A percentile compares a stretch with the other conserved stretches of the same genome.
phyloP scores from a whole-genome alignment of 2,888 invertebrate genomes.

The Drosophila nr. perissopoda region DNA sequence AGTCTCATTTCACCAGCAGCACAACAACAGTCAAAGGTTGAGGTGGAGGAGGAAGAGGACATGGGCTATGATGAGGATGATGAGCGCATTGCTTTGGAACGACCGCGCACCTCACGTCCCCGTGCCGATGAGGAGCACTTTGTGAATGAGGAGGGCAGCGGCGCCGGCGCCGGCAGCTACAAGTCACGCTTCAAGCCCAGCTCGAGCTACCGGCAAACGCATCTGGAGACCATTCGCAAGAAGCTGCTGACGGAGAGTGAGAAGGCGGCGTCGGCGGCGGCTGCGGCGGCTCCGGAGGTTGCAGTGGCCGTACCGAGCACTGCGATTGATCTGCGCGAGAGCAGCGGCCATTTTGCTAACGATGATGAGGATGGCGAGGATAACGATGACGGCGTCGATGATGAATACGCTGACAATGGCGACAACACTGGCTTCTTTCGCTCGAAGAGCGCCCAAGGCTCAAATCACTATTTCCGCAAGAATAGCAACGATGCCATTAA shows the following conservation, averaged over 20 bases:
- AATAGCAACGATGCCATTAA: constrained; percentile 85
- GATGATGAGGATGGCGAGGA: constrained; percentile 83
- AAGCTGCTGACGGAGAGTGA: constrained; percentile 70
- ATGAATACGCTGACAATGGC: constrained; percentile 81
- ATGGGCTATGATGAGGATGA: constrained; percentile 84
- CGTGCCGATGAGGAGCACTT: constrained; percentile 78
- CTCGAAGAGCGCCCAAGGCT: constrained; percentile 63
- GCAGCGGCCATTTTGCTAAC: constrained; percentile 83
- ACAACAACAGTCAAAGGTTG: constrained; percentile 16
- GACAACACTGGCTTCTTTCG: constrained; percentile 80
- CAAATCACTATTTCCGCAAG: constrained; percentile 84
- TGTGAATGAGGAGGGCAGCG: constrained; percentile 83
- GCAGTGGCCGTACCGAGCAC: constrained; percentile 75
- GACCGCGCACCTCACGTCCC: constrained; percentile 69
- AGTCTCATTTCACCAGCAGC: constrained; percentile 60
- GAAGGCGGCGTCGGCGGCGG: constrained; percentile 39
- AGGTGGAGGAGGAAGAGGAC: constrained; percentile 77
- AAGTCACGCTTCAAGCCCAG: constrained; percentile 61
- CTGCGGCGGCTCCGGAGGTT: constrained; percentile 40
- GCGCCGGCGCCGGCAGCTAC: constrained; percentile 54
- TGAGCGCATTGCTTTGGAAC: constrained; percentile 79
- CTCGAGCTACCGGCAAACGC: constrained; percentile 74
- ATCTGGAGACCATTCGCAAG: constrained; percentile 78
- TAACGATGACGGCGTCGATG: constrained; percentile 79
- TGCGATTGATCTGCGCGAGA: constrained; percentile 83